phyloP scores from a whole-genome alignment of 53 echinoderm and acorn worm species.

The Patiria pectinifera region DNA sequence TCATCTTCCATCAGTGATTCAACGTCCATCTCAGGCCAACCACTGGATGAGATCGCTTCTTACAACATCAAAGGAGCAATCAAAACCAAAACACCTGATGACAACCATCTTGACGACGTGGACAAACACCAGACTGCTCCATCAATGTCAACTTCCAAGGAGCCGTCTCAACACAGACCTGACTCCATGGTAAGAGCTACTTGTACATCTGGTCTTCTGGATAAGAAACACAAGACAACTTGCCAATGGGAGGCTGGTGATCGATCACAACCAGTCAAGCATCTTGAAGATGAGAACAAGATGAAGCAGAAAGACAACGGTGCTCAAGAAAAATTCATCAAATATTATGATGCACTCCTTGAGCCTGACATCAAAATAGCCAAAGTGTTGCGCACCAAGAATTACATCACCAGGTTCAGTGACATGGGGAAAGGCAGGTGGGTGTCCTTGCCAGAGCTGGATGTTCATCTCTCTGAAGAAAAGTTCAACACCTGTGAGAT shows the following conservation, averaged over 20 bases:
- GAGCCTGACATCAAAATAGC: conserved; percentile 34
- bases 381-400: conserved; percentile 36
- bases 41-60: background rate
- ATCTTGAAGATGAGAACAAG: background rate
- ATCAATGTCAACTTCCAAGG: background rate
- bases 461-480: background rate
- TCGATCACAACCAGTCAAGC: background rate
- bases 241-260: conserved; percentile 37
- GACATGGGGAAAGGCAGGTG: conserved; percentile 50
- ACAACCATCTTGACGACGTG: background rate
- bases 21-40: background rate
- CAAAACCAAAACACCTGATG: background rate
- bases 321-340: conserved; percentile 6
- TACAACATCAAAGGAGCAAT: conserved; percentile 14
- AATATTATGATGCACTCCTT: conserved; percentile 20
- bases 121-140: conserved; percentile 8
- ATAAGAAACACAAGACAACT: conserved; percentile 2
- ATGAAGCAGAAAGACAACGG: background rate
- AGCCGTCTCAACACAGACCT: background rate
- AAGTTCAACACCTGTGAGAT: background rate
- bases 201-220: conserved; percentile 1
- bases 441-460: background rate
- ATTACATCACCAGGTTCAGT: conserved; percentile 50
- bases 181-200: conserved; percentile 10
- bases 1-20: background rate